A percentile compares a stretch with the other conserved stretches of the same genome.
These are phyloP conservation scores for Phasia obesa DNA, from an alignment of 2,888 invertebrate genomes.

Conservation along the genomic window DNA sequence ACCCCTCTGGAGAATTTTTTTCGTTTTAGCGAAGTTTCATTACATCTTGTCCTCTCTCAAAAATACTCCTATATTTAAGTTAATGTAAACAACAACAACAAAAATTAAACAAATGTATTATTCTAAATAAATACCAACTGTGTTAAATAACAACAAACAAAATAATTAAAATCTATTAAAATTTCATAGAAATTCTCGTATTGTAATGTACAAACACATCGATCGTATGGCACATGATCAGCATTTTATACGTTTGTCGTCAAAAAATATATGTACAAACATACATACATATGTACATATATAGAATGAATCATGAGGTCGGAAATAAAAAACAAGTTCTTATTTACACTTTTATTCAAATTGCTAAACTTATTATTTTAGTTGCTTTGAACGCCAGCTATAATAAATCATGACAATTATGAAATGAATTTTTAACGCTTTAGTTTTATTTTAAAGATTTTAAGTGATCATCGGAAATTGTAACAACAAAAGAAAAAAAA, in stretches of 20 bases:
- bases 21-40: too few relatives aligned
- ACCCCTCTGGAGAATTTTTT: too few relatives aligned
- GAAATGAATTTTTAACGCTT: too few relatives aligned
- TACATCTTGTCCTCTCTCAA: too few relatives aligned
- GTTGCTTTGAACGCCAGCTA: neutral
- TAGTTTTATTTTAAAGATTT: too few relatives aligned
- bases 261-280: too few relatives aligned
- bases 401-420: constrained; percentile 5
- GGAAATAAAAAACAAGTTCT: constrained; percentile 34
- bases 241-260: neutral
- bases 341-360: constrained; percentile 32
- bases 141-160: constrained; percentile 27
- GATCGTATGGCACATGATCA: constrained; percentile 25
- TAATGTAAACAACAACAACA: neutral
- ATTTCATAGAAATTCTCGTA: constrained; percentile 21
- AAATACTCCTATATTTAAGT: too few relatives aligned
- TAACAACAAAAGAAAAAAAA: too few relatives aligned
- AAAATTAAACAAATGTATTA: constrained; percentile 10
- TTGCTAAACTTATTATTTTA: neutral
- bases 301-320: constrained; percentile 34
- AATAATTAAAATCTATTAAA: constrained; percentile 24
- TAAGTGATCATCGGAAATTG: too few relatives aligned
- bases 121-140: constrained; percentile 4
- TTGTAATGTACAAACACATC: neutral
- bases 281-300: too few relatives aligned